Percentiles rank a stretch among this genome's conserved stretches.
Evolutionary conservation across 2,888 invertebrate species (phyloP).

Genomic region (Lordiphosa fenestrarum): DNA sequence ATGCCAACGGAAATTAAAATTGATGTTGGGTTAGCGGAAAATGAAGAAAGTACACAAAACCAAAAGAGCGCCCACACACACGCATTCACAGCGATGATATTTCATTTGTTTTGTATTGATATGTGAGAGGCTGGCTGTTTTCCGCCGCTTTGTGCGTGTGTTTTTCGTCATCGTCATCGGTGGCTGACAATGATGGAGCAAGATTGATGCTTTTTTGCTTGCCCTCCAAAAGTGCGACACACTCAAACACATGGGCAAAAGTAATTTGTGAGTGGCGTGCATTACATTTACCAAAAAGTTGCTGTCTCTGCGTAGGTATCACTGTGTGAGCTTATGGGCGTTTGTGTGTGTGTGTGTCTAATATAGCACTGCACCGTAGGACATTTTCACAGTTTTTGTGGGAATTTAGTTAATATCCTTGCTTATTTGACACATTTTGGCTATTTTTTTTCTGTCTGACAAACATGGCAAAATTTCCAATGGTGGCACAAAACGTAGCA

Average conservation of each 20-base stretch:
- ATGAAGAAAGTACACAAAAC: too few relatives aligned
- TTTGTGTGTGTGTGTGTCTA: too few relatives aligned
- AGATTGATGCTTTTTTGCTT: conserved; percentile 59
- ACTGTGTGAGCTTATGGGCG: too few relatives aligned
- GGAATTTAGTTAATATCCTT: too few relatives aligned
- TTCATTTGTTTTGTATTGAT: conserved; percentile 58
- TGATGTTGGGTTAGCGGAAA: background rate
- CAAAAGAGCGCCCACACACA: too few relatives aligned
- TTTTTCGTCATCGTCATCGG: conserved; percentile 50
- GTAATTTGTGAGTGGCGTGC: conserved; percentile 26
- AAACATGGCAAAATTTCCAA: too few relatives aligned
- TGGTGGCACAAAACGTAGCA: conserved; percentile 13
- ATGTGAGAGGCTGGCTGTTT: background rate
- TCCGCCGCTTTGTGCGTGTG: conserved; percentile 16
- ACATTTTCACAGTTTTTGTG: too few relatives aligned
- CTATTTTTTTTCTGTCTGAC: too few relatives aligned
- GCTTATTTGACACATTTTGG: too few relatives aligned
- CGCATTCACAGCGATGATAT: conserved; percentile 47
- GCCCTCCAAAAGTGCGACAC: conserved; percentile 24
- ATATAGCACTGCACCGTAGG: too few relatives aligned
- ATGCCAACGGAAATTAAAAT: too few relatives aligned
- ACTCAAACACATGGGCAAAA: conserved; percentile 13
- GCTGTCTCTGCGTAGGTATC: background rate
- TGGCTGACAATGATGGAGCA: conserved; percentile 69
- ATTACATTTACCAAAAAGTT: conserved; percentile 14